A percentile compares a stretch with the other conserved stretches of the same genome.
These are phyloP conservation scores for Drosophila seclusa DNA, from an alignment of 2,888 invertebrate genomes.

Conservation along the genomic window DNA sequence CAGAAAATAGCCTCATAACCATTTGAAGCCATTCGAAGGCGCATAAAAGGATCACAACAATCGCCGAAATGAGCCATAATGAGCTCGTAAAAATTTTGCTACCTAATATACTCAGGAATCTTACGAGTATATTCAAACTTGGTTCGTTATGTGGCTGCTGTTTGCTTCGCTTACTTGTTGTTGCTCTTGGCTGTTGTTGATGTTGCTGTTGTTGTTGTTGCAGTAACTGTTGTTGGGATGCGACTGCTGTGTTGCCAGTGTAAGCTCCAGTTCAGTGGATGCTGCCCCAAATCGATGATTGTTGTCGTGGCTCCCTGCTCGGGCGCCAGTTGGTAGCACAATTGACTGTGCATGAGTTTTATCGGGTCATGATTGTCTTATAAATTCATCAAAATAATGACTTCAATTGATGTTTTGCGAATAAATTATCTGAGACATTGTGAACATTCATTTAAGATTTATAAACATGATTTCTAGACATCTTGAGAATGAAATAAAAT, in stretches of 20 bases:
- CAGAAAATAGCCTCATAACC: constrained; percentile 84
- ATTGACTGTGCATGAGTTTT: constrained; percentile 32
- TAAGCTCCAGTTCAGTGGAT: constrained; percentile 29
- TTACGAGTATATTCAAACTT: constrained; percentile 82
- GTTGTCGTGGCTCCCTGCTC: constrained; percentile 16
- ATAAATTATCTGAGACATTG: background rate
- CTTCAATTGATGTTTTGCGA: constrained; percentile 7
- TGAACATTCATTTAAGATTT: background rate
- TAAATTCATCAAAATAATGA: constrained; percentile 34
- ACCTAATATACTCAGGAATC: constrained; percentile 85
- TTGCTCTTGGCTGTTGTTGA: background rate
- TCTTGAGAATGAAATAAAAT: background rate
- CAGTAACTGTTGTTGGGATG: constrained; percentile 33
- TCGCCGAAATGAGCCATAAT: constrained; percentile 86
- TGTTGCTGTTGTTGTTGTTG: constrained; percentile 5
- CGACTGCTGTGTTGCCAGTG: constrained; percentile 31
- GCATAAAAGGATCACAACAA: constrained; percentile 86
- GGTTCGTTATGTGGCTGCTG: constrained; percentile 67
- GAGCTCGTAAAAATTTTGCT: constrained; percentile 86
- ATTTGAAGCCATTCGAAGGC: constrained; percentile 84
- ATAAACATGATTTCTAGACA: background rate
- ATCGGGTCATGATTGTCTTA: constrained; percentile 40
- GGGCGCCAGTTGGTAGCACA: constrained; percentile 45
- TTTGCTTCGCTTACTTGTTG: constrained; percentile 1
- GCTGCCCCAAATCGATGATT: constrained; percentile 41